phyloP scores from a whole-genome alignment of 2,888 invertebrate genomes.

The Amaurobius ferox region DNA sequence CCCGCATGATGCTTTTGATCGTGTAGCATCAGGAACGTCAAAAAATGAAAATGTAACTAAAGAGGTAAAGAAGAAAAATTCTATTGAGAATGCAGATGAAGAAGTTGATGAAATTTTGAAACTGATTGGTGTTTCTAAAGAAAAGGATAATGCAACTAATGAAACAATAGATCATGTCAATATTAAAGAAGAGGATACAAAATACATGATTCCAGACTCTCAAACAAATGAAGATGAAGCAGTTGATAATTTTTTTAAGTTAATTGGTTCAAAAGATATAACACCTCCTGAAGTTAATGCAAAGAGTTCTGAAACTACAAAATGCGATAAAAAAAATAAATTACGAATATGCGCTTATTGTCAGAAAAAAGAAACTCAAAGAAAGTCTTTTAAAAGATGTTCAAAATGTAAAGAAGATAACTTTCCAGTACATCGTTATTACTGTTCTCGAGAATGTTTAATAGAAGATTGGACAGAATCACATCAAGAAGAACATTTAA shows the following conservation, averaged over 20 bases:
- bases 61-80: neutral
- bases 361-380: neutral
- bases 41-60: neutral
- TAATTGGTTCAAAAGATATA: too few relatives aligned
- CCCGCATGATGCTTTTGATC: too few relatives aligned
- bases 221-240: too few relatives aligned
- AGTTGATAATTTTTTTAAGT: neutral
- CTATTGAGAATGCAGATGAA: neutral
- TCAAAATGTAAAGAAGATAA: constrained; percentile 51
- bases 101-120: constrained; percentile 3
- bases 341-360: neutral
- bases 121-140: neutral
- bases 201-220: too few relatives aligned
- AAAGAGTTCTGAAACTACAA: too few relatives aligned
- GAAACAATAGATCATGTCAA: too few relatives aligned
- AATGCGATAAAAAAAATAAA: neutral
- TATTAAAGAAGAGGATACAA: too few relatives aligned
- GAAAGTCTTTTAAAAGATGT: constrained; percentile 52
- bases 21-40: too few relatives aligned
- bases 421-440: constrained; percentile 44
- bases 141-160: neutral
- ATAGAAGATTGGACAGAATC: constrained; percentile 53
- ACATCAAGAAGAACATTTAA: constrained; percentile 51
- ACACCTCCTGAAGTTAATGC: too few relatives aligned
- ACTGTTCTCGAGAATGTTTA: constrained; percentile 51